Evolutionary conservation across 2,113 vertebrate species (phyloP).

Genomic region (Toxotes chatareus): DNA sequence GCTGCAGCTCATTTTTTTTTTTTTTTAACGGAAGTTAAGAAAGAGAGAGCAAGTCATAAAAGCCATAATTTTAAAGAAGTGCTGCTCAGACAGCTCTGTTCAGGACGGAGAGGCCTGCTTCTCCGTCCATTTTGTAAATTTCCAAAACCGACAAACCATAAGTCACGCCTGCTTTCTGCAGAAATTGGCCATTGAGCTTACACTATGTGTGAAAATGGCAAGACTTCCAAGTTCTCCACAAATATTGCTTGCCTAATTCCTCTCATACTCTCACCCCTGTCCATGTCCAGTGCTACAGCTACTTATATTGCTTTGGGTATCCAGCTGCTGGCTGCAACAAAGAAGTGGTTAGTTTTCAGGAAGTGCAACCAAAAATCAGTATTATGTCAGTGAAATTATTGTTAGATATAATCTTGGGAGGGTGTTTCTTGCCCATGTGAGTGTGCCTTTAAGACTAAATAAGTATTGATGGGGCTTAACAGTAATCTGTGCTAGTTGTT

Average conservation of each 20-base stretch:
- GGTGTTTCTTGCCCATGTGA: background rate
- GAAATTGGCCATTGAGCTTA: background rate
- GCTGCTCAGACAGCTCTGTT: slow-evolving; percentile 4
- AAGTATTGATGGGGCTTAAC: slow-evolving; percentile 5
- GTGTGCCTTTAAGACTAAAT: slow-evolving; percentile 20
- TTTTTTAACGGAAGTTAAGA: background rate
- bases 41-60: slow-evolving; percentile 23
- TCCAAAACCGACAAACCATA: slow-evolving; percentile 37
- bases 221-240: slow-evolving; percentile 39
- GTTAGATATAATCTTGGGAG: background rate
- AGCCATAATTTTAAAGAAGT: slow-evolving; percentile 14
- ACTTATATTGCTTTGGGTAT: slow-evolving; percentile 15
- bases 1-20: slow-evolving; percentile 3
- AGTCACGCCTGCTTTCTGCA: slow-evolving; percentile 23
- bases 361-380: background rate
- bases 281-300: slow-evolving; percentile 47
- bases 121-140: slow-evolving; percentile 17
- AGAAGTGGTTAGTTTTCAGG: slow-evolving; percentile 18
- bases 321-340: slow-evolving; percentile 46
- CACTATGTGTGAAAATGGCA: slow-evolving; percentile 51
- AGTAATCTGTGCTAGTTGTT: slow-evolving; percentile 43
- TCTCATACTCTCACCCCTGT: slow-evolving; percentile 23
- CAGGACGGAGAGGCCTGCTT: background rate
- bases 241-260: slow-evolving; percentile 54
- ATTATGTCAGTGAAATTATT: background rate